A percentile compares a stretch with the other conserved stretches of the same genome.
Conservation (phyloP, 1,140 invertebrate genomes). For the Diploscapter pachys region DNA sequence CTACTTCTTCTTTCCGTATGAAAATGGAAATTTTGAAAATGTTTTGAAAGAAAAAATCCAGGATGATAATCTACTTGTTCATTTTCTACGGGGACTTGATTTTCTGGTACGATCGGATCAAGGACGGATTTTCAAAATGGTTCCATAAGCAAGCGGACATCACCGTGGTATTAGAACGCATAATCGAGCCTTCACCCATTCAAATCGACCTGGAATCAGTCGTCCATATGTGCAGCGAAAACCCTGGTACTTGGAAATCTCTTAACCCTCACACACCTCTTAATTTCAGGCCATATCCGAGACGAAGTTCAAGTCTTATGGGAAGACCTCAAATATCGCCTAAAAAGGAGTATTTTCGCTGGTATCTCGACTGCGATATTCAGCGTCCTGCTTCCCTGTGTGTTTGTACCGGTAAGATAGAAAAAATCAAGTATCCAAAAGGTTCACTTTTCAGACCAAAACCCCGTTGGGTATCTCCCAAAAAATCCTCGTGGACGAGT, state of each 20-base stretch:
- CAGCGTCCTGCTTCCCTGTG: conserved; percentile 81
- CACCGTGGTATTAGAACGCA: conserved; percentile 18
- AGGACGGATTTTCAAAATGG: conserved; percentile 12
- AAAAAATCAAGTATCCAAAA: conserved; percentile 10
- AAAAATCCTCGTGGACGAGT: conserved; percentile 77
- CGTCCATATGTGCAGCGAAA: conserved; percentile 39
- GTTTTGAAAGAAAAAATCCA: conserved; percentile 59
- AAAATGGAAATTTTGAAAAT: background rate
- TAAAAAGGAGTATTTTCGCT: conserved; percentile 84
- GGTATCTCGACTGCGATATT: conserved; percentile 85
- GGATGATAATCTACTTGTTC: conserved; percentile 76
- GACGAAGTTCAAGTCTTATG: conserved; percentile 79
- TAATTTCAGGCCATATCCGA: conserved; percentile 66
- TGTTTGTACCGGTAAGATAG: conserved; percentile 74
- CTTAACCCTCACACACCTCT: background rate
- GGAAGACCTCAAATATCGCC: conserved; percentile 79
- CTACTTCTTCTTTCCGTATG: conserved; percentile 85
- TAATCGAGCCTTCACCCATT: conserved; percentile 14
- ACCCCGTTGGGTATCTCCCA: conserved; percentile 63
- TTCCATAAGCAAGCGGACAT: conserved; percentile 13
- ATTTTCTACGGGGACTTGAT: conserved; percentile 70
- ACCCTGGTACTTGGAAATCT: conserved; percentile 13
- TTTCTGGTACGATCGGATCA: conserved; percentile 51
- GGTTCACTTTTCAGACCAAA: conserved; percentile 40
- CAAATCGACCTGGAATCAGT: conserved; percentile 40